Evolutionary conservation across 2,113 vertebrate genomes (phyloP).

Genomic region (Tyto alba): DNA sequence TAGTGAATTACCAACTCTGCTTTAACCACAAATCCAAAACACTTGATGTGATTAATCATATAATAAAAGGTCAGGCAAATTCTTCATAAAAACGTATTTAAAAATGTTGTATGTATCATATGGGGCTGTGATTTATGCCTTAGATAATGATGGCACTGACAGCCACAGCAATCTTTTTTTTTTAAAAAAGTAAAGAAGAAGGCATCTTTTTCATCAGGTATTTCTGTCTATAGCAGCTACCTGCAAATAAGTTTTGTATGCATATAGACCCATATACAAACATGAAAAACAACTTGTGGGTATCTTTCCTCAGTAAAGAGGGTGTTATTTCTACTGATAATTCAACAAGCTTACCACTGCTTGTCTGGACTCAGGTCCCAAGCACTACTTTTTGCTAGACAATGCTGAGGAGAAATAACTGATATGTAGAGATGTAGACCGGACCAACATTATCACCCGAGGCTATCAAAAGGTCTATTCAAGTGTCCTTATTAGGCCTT

Average conservation of each 20-base stretch:
- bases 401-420: not conserved
- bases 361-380: not conserved
- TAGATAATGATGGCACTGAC: not conserved
- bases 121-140: not conserved
- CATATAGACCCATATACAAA: not conserved
- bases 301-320: not conserved
- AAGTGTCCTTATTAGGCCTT: not conserved
- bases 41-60: not conserved
- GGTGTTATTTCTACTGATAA: not conserved
- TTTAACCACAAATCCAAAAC: not conserved
- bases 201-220: not conserved
- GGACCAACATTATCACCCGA: not conserved
- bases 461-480: not conserved
- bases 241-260: not conserved
- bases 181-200: not conserved
- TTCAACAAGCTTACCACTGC: not conserved
- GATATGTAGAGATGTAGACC: not conserved
- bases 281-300: not conserved
- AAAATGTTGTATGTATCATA: not conserved
- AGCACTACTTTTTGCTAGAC: not conserved
- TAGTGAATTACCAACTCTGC: not conserved
- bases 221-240: not conserved
- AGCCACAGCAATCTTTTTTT: fast-evolving
- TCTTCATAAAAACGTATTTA: not conserved
- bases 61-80: not conserved